Evolutionary conservation across 2,113 vertebrate genomes (phyloP).

Genomic region (Caloenas nicobarica): DNA sequence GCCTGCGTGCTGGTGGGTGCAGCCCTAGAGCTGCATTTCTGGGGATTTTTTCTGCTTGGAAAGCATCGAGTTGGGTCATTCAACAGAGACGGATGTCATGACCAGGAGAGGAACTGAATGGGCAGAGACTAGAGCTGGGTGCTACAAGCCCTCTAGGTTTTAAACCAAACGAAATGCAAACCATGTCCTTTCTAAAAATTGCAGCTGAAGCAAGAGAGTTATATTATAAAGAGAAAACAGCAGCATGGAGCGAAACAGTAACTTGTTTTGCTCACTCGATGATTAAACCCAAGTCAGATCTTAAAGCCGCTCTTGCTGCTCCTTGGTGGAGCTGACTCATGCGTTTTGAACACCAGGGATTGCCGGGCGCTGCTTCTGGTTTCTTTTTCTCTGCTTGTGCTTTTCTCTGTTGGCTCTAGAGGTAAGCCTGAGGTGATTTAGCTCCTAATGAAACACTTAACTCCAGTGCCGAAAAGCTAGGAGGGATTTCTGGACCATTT

Average conservation of each 20-base stretch:
- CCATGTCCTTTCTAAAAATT: not conserved
- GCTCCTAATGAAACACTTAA: not conserved
- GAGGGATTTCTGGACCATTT: conserved; percentile 61
- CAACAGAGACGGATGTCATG: too few species aligned
- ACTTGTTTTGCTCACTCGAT: not conserved
- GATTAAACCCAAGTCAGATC: not conserved
- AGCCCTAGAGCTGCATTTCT: not conserved
- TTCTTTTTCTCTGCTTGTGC: not conserved
- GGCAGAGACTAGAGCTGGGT: not conserved
- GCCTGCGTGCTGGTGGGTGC: fast-evolving
- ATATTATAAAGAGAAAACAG: not conserved
- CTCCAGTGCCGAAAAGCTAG: not conserved
- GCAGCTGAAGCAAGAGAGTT: not conserved
- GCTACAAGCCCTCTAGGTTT: fast-evolving
- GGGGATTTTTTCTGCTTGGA: not conserved
- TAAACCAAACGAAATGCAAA: not conserved
- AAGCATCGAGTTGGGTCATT: fast-evolving
- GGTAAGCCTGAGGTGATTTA: not conserved
- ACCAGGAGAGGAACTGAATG: not conserved
- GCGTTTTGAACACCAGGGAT: not conserved
- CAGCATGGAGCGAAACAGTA: not conserved
- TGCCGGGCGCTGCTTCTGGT: not conserved
- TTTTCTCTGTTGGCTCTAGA: not conserved
- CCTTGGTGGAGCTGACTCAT: not conserved
- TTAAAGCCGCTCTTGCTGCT: not conserved